Evolutionary conservation across 2,888 invertebrate species (phyloP), one percentile per base, ranked within the genome.

Genomic region (Lasioglossum lativentre): DNA sequence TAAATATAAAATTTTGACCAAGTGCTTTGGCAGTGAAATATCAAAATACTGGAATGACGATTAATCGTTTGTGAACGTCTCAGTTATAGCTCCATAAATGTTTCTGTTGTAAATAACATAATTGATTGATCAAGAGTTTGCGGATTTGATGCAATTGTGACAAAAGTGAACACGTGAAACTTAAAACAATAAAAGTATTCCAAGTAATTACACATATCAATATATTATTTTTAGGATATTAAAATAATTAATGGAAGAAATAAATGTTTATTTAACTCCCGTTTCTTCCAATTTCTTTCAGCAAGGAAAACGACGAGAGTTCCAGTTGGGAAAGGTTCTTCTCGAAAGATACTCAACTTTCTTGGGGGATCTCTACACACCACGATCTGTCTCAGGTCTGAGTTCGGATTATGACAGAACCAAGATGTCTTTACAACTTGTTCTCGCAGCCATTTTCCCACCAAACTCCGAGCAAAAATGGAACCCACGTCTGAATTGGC

Each of bases 361-460:
- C 45, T 92, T 96, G 59, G 96, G 95, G 0, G 91, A 91, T 1
- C 87, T 96, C 23, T 96, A 96, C 91, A 91, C 95, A 0, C 95
- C 96, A 0, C 85, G 91, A 16, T 47, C 89, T 4, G 89, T 93
- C 12, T 89, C 86, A 59, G 95, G 96, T 72, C 95, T 96, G 40
- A 97, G 97, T 56, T 97, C 97, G 0, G 96, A 97, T 93, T 97
- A 96, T 92, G 97, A 97, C 78, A 96, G 98, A 74, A 98, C 98
- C 0, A 96, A 98, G 95, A 97, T 97, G 96, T 97, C 97, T 5
- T 97, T 97, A 0, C 95, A 97, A 84, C 95, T 97, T 42, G 97
- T 97, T 5, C 95, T 97, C 82, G 96, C 97, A 2, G 97, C 97
- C 0, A 92, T 98, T 40, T 98, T 96, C 93, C 97, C 97, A 4